Percentiles rank a stretch among this genome's conserved stretches.
These are phyloP conservation scores for Pogonocichla stellata DNA, from an alignment of 2,113 vertebrate species.

Conservation along the genomic window DNA sequence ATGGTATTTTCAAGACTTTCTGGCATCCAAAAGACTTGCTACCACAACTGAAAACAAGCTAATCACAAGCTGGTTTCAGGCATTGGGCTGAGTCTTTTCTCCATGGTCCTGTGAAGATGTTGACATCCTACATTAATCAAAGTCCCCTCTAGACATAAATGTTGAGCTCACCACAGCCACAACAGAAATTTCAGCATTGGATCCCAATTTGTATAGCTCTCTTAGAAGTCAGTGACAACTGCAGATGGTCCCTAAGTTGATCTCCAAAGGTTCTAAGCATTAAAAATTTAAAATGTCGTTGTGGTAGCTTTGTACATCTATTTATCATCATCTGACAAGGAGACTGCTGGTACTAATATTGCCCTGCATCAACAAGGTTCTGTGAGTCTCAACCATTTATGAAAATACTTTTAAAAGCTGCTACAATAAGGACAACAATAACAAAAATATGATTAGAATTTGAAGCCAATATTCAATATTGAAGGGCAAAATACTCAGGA, in stretches of 20 bases:
- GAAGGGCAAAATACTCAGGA: not conserved
- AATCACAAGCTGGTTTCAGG: not conserved
- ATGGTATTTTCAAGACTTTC: not conserved
- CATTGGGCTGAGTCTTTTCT: not conserved
- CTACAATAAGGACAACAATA: not conserved
- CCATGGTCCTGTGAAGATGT: not conserved
- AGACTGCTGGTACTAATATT: not conserved
- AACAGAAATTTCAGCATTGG: not conserved
- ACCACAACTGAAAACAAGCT: not conserved
- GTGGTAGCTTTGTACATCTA: not conserved
- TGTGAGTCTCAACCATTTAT: not conserved
- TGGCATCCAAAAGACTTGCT: not conserved
- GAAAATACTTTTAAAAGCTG: not conserved
- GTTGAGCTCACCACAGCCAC: not conserved
- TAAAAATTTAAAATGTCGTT: not conserved
- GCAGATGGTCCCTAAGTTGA: not conserved
- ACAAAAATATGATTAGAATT: not conserved
- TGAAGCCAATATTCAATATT: not conserved
- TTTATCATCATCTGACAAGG: not conserved
- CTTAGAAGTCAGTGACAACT: not conserved
- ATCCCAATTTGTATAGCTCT: not conserved
- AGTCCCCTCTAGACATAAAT: not conserved
- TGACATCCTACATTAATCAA: not conserved
- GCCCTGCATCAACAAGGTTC: not conserved
- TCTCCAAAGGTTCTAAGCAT: not conserved